Base-by-base conservation (phyloP, 2,113 vertebrate species). In the Orientallactaga bullata region DNA sequence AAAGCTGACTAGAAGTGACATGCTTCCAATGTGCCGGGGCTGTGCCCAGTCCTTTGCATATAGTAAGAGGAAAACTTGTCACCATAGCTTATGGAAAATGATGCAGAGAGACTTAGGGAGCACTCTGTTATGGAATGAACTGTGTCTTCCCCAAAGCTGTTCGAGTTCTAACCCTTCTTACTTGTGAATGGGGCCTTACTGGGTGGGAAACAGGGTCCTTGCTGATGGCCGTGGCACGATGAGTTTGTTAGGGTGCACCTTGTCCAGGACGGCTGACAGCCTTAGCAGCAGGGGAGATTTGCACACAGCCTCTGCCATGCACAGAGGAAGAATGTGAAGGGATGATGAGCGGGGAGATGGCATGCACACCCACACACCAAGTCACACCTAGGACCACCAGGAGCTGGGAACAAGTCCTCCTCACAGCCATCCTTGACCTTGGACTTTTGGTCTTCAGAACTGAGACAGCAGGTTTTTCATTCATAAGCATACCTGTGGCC, bases 61-160 rank as follows among this genome's bases (percentile, higher is more conserved):
- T 28, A 61, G n/a, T 9, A 30, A 78, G 28, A 20, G 20, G 37
- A 39, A 55, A 35, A 23, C 32, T 7, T 28, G 32, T 32, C 35
- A 3, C 3, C 28, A 23, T 17, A 23, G 0, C 0, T 30, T 47
- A 60, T 55, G 77, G 77, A 47, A 63, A 35, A 51, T 0, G 3
- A 78, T 37, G 73, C 35, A 23, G 60, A 47, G 32, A 51, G 17
- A 17, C 3, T 35, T 15, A 32, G 51, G 47, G 30, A 68, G 9
- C 3, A 24, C 68, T 7, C 20, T 37, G 28, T 8, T 24, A 17
- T 0, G 23, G 63, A 28, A 7, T 32, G 71, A 55, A 24, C 0
- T 12, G 30, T 16, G 47, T 23, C 21, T 2, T 21, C 68, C 37
- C 6, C 61, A 26, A 12, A 16, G 18, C 23, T 21, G 13, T 5